Conservation (phyloP, 2,113 vertebrate genomes). For the Chaenocephalus aceratus region DNA sequence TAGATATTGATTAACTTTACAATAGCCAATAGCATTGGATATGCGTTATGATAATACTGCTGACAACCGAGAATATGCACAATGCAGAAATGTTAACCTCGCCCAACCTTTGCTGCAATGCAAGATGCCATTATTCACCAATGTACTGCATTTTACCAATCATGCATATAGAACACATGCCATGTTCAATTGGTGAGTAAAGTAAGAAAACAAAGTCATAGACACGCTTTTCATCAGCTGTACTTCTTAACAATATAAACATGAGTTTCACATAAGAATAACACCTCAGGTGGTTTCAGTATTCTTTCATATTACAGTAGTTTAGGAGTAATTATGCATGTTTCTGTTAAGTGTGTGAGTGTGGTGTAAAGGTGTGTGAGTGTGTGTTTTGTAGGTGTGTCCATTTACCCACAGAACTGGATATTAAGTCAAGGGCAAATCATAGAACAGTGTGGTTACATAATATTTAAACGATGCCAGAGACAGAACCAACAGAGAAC, state of each 20-base stretch:
- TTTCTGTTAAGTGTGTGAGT: background rate
- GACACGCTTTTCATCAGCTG: background rate
- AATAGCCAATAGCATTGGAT: no score
- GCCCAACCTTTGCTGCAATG: background rate
- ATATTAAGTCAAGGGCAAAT: conserved; percentile 26
- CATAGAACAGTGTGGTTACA: conserved; percentile 1
- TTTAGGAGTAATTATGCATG: background rate
- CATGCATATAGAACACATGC: no score
- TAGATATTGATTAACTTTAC: no score
- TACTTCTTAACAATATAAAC: background rate
- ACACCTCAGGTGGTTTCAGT: conserved; percentile 3
- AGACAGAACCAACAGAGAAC: conserved; percentile 7
- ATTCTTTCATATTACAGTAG: background rate
- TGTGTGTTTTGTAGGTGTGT: conserved; percentile 21
- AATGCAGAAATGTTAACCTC: background rate
- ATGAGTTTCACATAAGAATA: background rate
- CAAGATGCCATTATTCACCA: background rate
- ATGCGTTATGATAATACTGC: no score
- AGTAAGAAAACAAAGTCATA: background rate
- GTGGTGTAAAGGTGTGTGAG: conserved; percentile 13
- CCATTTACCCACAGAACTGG: conserved; percentile 31
- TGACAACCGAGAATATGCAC: background rate
- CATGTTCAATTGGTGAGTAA: background rate
- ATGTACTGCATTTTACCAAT: background rate
- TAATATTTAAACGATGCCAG: background rate